Base-by-base conservation (phyloP, 2,797 vertebrate species). In the Melanotaenia boesemani region DNA sequence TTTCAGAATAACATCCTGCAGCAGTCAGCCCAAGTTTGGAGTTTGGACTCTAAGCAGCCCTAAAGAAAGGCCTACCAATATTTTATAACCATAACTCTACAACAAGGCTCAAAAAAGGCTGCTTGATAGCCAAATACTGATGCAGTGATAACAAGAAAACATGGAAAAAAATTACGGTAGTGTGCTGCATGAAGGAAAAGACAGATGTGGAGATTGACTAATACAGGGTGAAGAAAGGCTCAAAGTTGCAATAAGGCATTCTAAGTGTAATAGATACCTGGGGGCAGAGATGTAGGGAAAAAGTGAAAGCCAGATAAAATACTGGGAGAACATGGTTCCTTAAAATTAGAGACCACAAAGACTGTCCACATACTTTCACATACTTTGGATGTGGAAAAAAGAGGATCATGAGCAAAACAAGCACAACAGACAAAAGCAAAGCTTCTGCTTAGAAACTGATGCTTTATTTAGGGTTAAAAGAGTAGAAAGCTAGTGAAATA, bases 51-150 rank as follows among this genome's bases (percentile, higher is more conserved):
- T 56, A 48, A 67, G 36, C 13, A 56, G 46, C 46, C 15, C n/a
- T 15, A 10, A 66, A 37, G 44, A 77, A 74, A 74, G 20, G 44
- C 5, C 50, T 3, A 28, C 55, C 15, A 8, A 16, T 20, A 58
- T 74, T 81, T 76, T 65, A 59, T 11, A 70, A 32, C 39, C 52
- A 59, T 48, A 22, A 48, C 22, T 71, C 26, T 63, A 61, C 41
- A 74, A 50, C 67, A 26, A 58, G 37, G 36, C 36, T 55, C 0
- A 44, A 54, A n/a, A 1, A 63, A 30, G 6, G 36, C 74, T 63
- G 63, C 64, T 70, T 72, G 71, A 63, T n/a, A 76, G 74, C 58
- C 57, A 32, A 2, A 63, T 61, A 66, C 39, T 46, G 72, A 85
- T 82, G 34, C 26, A 46, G 57, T 20, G 83, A 86, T 74, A 73